Base-by-base conservation (phyloP, 2,113 vertebrate genomes). In the Spermophilus dauricus region DNA sequence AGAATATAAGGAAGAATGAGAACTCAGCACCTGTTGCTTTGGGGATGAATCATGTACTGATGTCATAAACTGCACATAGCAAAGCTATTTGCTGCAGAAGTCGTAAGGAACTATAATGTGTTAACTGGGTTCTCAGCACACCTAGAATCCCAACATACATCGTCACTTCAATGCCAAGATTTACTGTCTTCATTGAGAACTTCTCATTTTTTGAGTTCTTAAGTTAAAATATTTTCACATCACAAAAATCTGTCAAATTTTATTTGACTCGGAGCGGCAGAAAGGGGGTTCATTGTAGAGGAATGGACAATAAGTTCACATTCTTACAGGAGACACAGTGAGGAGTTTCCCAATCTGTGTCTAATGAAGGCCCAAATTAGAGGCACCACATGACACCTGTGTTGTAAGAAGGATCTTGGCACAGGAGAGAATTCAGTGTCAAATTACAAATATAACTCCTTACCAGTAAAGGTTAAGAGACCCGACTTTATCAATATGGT, bases 1-100 rank as follows among this genome's bases (percentile, higher is more conserved):
- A 95, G 96, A 98, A 97, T 73, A 86, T 34, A 96, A 97, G 95
- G 95, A 98, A 69, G 89, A 97, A 63, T 89, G 45, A 45, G 45
- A 45, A 45, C 45, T 45, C 45, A 45, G 45, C 45, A 45, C 45
- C 45, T 45, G 45, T 45, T 94, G 67, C 32, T 86, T 86, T 95
- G 37, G 84, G 37, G 86, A 86, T 53, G 20, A 42, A 76, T 76
- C 61, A 51, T 95, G 96, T 97, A 63, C 88, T 80, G 81, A 95
- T 89, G 77, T 4, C 18, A 16, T 32, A 76, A 48, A 6, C 7
- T 8, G 32, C 34, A 10, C 8, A 2, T 12, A 0, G 53, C 12
- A 7, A 91, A 61, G 45, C 18, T 34, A 51, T 42, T 24, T 34
- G 45, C 65, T 96, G 14, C 1, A 16, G 61, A 24, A 65, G 45